These are phyloP conservation scores for Drosophila ambigua DNA, from an alignment of 1,140 invertebrate species.

Conservation along the genomic window DNA sequence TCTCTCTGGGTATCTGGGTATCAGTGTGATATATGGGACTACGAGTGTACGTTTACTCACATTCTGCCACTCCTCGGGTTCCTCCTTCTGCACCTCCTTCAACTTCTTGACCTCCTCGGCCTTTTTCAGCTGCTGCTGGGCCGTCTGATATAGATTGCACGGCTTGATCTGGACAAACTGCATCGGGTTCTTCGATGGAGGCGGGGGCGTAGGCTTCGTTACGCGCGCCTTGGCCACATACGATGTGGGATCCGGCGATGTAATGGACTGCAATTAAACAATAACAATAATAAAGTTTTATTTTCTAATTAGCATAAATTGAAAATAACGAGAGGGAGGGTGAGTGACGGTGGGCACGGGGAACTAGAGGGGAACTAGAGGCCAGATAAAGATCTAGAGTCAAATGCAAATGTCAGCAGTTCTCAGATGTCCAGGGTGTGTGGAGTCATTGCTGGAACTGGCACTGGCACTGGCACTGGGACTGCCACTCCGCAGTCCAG, in stretches of 20 bases:
- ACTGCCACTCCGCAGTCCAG: too few relatives aligned
- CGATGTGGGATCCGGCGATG: constrained; percentile 78
- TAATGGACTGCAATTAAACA: constrained; percentile 71
- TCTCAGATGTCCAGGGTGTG: constrained; percentile 44
- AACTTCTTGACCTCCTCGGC: constrained; percentile 93
- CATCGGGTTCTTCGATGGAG: constrained; percentile 92
- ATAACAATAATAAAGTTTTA: constrained; percentile 37
- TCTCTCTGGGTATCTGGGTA: neutral
- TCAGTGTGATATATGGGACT: constrained; percentile 10
- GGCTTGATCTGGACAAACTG: constrained; percentile 95
- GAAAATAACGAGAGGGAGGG: constrained; percentile 19
- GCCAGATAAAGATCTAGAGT: constrained; percentile 30
- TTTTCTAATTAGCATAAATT: constrained; percentile 68
- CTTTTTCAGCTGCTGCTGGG: constrained; percentile 93
- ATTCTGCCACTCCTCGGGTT: constrained; percentile 96
- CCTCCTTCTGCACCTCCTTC: constrained; percentile 89
- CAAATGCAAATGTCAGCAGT: constrained; percentile 56
- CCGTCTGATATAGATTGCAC: constrained; percentile 92
- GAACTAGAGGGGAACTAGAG: neutral
- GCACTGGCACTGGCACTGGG: neutral
- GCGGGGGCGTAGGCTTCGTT: constrained; percentile 87
- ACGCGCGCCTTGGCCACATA: constrained; percentile 84
- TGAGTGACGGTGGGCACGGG: neutral
- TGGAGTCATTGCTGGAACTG: constrained; percentile 37
- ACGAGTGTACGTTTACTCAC: constrained; percentile 85